Evolutionary conservation across 2,113 vertebrate species (phyloP), one percentile per base, ranked within the genome.

Genomic region (Buteo buteo): DNA sequence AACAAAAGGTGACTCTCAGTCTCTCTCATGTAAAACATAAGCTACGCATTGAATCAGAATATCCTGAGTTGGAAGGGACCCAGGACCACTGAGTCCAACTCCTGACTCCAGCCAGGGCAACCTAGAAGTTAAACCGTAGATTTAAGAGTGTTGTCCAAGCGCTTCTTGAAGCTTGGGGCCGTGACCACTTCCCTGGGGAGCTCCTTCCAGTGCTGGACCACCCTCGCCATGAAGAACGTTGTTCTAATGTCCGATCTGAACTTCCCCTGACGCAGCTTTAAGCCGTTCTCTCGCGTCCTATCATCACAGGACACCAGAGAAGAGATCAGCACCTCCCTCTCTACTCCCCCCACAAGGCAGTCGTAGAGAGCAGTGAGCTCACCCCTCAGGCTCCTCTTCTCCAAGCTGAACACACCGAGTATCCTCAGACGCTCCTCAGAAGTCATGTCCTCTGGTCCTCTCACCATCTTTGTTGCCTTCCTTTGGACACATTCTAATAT

Each of bases 241-340:
- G 40, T 74, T 47, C 38, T 24, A 20, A 21, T 4, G 5, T 40
- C 40, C 9, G n/a, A 1, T 15, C 16, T 64, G 36, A 82, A 50
- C 66, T 44, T 80, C 6, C 16, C 29, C 32, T 25, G 28, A 4
- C 2, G 3, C 28, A 71, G 24, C 38, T 77, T 29, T n/a, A 50
- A 64, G 47, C 28, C 0, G 0, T 71, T 65, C 26, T 22, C 32
- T 50, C 2, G 0, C 0, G 2, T 40, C 24, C 31, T 64, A 5
- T 25, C 47, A 29, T 24, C 40, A 40, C 40, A 28, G 32, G 49
- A 20, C n/a, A 9, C 40, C 17, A n/a, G 28, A 38, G 29, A 31
- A 25, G 47, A 72, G 14, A 25, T 57, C 36, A 40, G 32, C 57
- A 65, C 29, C 9, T 71, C 36, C 18, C 10, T 76, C 42, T 32